These are phyloP conservation scores for Hedya salicella DNA, from an alignment of 2,888 invertebrate species.

Conservation along the genomic window DNA sequence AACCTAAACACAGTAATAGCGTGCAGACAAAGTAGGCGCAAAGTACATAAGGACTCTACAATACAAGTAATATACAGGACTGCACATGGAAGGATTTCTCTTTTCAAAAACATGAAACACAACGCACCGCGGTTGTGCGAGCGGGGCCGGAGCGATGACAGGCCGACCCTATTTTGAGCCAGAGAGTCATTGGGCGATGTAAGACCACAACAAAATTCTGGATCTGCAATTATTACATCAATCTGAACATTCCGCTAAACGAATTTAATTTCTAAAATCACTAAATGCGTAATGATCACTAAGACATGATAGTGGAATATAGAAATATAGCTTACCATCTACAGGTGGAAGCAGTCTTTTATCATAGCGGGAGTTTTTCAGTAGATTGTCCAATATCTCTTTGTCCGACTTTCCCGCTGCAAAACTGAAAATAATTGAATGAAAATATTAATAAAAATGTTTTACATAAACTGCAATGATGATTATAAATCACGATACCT, in stretches of 20 bases:
- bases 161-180: constrained; percentile 85
- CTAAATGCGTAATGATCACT: constrained; percentile 1
- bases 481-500: neutral
- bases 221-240: constrained; percentile 90
- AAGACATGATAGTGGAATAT: neutral
- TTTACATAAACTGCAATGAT: neutral
- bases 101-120: constrained; percentile 83
- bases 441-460: constrained; percentile 12
- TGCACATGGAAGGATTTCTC: constrained; percentile 69
- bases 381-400: constrained; percentile 95
- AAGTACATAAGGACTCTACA: constrained; percentile 60
- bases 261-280: constrained; percentile 7
- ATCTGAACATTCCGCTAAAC: constrained; percentile 50
- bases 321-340: constrained; percentile 86
- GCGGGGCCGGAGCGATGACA: constrained; percentile 81
- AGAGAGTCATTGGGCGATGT: constrained; percentile 91
- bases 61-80: constrained; percentile 52
- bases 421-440: constrained; percentile 84
- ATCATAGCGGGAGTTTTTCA: constrained; percentile 95
- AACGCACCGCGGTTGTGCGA: constrained; percentile 87
- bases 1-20: constrained; percentile 54
- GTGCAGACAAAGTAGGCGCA: constrained; percentile 63
- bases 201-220: constrained; percentile 95
- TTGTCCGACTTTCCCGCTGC: constrained; percentile 97
- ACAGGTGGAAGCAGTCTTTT: constrained; percentile 96